A percentile compares a stretch with the other conserved stretches of the same genome.
phyloP scores from a whole-genome alignment of 2,113 vertebrate genomes.

The Pomatostomus ruficeps region DNA sequence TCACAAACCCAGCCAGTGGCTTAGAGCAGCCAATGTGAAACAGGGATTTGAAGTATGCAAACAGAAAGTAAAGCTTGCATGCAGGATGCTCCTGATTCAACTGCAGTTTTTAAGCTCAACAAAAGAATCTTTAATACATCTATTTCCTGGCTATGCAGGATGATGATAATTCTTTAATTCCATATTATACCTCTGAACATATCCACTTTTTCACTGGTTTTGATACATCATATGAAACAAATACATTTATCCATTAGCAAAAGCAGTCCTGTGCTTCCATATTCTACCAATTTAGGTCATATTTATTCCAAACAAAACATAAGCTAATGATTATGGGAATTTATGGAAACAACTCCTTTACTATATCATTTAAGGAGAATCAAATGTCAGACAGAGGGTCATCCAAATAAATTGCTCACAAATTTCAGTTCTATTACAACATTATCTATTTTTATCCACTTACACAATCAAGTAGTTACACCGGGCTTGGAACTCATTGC shows the following conservation, averaged over 20 bases:
- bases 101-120: background rate
- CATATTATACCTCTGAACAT: background rate
- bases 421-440: constrained; percentile 7
- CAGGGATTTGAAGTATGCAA: background rate
- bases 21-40: background rate
- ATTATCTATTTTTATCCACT: background rate
- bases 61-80: background rate
- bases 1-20: background rate
- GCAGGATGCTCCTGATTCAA: background rate
- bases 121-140: background rate
- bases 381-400: background rate
- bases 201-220: background rate
- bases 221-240: background rate
- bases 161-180: background rate
- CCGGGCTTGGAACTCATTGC: background rate
- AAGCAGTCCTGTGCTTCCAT: constrained; percentile 66
- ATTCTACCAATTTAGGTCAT: background rate
- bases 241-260: constrained; percentile 52
- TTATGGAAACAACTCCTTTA: background rate
- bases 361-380: background rate
- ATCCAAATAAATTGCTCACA: constrained; percentile 74
- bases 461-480: background rate
- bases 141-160: background rate
- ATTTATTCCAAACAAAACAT: background rate
- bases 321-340: background rate